phyloP scores from a whole-genome alignment of 2,888 invertebrate species.

The Stenchaetothrips biformis region DNA sequence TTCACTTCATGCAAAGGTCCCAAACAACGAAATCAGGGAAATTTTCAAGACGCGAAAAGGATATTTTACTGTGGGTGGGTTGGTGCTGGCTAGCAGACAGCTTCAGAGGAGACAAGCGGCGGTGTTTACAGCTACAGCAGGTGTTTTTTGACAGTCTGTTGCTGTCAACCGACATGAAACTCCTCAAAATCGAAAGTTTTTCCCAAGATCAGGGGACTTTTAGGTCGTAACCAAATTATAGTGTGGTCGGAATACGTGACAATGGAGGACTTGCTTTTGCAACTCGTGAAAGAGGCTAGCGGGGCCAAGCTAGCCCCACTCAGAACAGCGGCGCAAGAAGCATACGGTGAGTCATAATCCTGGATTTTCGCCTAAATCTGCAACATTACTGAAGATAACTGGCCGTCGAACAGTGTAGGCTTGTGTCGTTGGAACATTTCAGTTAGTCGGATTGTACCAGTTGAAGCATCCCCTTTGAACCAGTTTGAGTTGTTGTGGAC shows the following conservation, averaged over 20 bases:
- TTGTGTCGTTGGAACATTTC: no score
- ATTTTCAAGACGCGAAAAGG: no score
- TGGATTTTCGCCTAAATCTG: slow-evolving; percentile 27
- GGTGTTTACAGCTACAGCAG: slow-evolving; percentile 7
- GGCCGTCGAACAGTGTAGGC: no score
- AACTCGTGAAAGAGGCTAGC: slow-evolving; percentile 78
- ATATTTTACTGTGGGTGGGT: not conserved
- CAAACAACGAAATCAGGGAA: no score
- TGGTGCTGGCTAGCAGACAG: not conserved
- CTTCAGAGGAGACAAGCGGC: not conserved
- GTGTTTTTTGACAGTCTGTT: not conserved
- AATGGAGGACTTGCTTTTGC: slow-evolving; percentile 84
- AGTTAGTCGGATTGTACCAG: slow-evolving; percentile 26
- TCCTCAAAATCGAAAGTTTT: not conserved
- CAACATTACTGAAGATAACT: not conserved
- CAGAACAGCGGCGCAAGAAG: slow-evolving; percentile 79
- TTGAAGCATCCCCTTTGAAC: slow-evolving; percentile 11
- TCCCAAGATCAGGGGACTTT: not conserved
- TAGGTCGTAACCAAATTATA: not conserved
- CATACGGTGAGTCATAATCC: slow-evolving; percentile 61
- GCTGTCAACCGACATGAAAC: slow-evolving; percentile 2
- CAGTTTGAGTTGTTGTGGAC: not conserved
- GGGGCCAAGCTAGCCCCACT: slow-evolving; percentile 70
- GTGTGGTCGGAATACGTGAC: slow-evolving; percentile 4
- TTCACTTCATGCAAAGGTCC: no score